Percentiles rank a stretch among this genome's conserved stretches.
Conservation (phyloP, 2,797 vertebrate species). For the Rhinoraja longicauda region DNA sequence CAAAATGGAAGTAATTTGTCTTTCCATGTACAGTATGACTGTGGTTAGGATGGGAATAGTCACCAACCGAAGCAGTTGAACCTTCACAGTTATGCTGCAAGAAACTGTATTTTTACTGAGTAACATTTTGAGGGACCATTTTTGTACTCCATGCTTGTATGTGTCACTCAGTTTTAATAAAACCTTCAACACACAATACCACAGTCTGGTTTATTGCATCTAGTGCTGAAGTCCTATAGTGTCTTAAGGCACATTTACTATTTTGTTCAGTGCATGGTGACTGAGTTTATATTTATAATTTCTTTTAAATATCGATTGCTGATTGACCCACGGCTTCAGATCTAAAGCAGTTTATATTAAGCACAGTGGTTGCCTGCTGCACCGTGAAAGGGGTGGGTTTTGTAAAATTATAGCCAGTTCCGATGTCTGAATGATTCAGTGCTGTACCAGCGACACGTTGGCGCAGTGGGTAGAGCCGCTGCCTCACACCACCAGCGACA, state of each 20-base stretch:
- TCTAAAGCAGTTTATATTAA: not conserved
- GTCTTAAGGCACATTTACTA: too few relatives aligned
- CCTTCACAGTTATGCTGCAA: constrained; percentile 47
- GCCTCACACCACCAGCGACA: too few relatives aligned
- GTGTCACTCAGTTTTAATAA: constrained; percentile 92
- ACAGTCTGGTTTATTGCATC: constrained; percentile 20
- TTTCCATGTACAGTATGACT: constrained; percentile 44
- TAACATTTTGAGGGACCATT: constrained; percentile 67
- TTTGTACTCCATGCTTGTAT: constrained; percentile 73
- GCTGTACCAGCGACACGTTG: too few relatives aligned
- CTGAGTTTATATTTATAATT: not conserved
- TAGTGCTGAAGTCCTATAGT: not conserved
- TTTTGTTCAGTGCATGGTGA: too few relatives aligned
- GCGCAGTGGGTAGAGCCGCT: too few relatives aligned
- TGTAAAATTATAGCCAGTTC: not conserved
- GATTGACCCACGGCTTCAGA: not conserved
- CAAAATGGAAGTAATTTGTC: constrained; percentile 31
- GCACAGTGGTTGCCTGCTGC: not conserved
- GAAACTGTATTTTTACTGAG: constrained; percentile 58
- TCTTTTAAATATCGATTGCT: not conserved
- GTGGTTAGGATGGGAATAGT: constrained; percentile 41
- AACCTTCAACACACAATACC: constrained; percentile 44
- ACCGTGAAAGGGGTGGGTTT: not conserved
- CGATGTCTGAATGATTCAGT: not conserved
- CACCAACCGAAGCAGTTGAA: constrained; percentile 15